Evolutionary conservation across 92 coral and sea anemone species (phyloP).

Genomic region (Plumapathes pennacea): DNA sequence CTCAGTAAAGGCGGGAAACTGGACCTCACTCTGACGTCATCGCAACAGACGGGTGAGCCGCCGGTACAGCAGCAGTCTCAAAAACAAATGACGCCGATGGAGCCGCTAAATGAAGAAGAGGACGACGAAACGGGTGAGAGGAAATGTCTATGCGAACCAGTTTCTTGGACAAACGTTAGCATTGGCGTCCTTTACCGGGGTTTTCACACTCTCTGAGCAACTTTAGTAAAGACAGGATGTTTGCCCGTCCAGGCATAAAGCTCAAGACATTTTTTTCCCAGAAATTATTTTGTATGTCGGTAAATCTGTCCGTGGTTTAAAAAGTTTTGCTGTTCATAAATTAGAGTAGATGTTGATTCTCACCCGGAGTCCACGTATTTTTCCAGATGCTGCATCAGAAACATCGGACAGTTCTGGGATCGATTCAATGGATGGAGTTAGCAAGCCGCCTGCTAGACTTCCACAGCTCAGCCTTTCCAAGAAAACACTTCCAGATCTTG

Average conservation of each 20-base stretch:
- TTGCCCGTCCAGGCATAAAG: no score
- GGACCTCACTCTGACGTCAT: conserved; percentile 69
- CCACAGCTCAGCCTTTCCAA: conserved; percentile 43
- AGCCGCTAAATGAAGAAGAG: conserved; percentile 83
- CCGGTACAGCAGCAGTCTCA: conserved; percentile 66
- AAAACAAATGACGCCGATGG: conserved; percentile 62
- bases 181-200: no score
- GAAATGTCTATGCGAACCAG: no score
- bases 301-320: no score
- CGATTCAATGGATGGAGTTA: conserved; percentile 13
- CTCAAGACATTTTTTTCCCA: no score
- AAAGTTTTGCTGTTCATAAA: neutral
- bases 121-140: conserved; percentile 76
- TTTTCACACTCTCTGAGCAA: no score
- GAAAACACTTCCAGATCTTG: conserved; percentile 43
- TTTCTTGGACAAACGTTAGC: no score
- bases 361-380: neutral
- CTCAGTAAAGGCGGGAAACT: conserved; percentile 93
- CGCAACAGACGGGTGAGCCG: conserved; percentile 65
- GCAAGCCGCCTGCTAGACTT: conserved; percentile 12
- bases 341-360: neutral
- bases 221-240: no score
- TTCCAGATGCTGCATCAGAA: conserved; percentile 28
- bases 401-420: conserved; percentile 37
- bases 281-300: no score